A percentile compares a stretch with the other conserved stretches of the same genome.
Evolutionary conservation across 2,797 vertebrate genomes (phyloP).

Genomic region (Dicrostonyx torquatus): DNA sequence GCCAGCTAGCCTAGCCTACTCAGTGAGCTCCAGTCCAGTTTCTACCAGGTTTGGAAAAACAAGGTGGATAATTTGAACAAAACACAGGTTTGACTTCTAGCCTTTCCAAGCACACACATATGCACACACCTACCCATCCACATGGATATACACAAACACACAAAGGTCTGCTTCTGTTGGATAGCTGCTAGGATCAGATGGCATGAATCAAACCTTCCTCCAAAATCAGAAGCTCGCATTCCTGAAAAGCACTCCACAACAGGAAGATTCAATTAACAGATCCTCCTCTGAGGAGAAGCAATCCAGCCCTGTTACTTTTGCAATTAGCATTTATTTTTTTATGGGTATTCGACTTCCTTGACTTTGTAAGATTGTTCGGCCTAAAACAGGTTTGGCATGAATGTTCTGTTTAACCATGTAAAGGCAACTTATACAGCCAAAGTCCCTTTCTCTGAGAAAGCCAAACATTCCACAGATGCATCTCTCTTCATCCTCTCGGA

Average conservation of each 20-base stretch:
- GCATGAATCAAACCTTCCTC: constrained; percentile 63
- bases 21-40: background rate
- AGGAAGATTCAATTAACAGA: constrained; percentile 53
- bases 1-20: background rate
- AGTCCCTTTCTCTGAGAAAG: constrained; percentile 58
- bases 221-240: constrained; percentile 23
- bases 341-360: constrained; percentile 37
- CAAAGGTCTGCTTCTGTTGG: constrained; percentile 11
- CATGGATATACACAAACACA: background rate
- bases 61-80: background rate
- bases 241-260: constrained; percentile 52
- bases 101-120: background rate
- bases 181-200: background rate
- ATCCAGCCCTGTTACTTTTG: constrained; percentile 10
- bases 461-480: constrained; percentile 3
- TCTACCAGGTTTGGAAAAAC: background rate
- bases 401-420: constrained; percentile 56
- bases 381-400: constrained; percentile 25
- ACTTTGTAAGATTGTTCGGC: constrained; percentile 49
- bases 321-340: constrained; percentile 63
- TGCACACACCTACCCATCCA: background rate
- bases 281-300: constrained; percentile 26
- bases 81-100: background rate
- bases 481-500: constrained; percentile 61
- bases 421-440: constrained; percentile 46